Evolutionary conservation across 2,888 invertebrate species (phyloP), one percentile per base, ranked within the genome.

Genomic region (Macrosiphum euphorbiae): DNA sequence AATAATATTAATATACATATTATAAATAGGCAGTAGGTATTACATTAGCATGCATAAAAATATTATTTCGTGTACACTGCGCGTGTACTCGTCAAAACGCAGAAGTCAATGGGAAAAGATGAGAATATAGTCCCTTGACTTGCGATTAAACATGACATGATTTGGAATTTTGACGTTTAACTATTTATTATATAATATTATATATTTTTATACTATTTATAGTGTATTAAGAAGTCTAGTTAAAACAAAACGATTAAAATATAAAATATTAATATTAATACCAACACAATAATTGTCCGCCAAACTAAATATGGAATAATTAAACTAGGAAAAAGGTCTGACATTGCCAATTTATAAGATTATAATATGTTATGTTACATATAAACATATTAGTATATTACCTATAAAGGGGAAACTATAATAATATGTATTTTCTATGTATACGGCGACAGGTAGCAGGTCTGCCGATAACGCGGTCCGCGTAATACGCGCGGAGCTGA

Each of bases 121-220:
- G 35, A 88, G 10, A 88, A 26, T 55, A 55, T 88, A 52, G 88
- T 26, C 55, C 88, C 88, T 88, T 88, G 88, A 88, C 55, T 88
- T 24, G 88, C 55, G 88, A 78, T 35, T 78, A 78, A 78, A 78
- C 8, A 35, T 78, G 20, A 78, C 20, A 35, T 78, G 35, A 78
- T 78, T 78, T 78, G 78, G 20, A 78, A 35, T 78, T 78, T 78
- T 41, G 8, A 41, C 35, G 35, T 78, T 35, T 41, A 35, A 11
- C 20, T 41, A 35, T 78, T 78, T 41, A 78, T 78, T 35, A 35
- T 35, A 78, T 44, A 44, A 78, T 44, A 44, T 44, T 44, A 44
- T 44, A 44, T 44, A 44, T 44, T 44, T 44, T 44, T 44, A 44
- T 44, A 44, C 44, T 44, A 44, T 44, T 44, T 44, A 44, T 44